Conservation (phyloP, 1,140 invertebrate species). For the Himalopsyche phryganea region DNA sequence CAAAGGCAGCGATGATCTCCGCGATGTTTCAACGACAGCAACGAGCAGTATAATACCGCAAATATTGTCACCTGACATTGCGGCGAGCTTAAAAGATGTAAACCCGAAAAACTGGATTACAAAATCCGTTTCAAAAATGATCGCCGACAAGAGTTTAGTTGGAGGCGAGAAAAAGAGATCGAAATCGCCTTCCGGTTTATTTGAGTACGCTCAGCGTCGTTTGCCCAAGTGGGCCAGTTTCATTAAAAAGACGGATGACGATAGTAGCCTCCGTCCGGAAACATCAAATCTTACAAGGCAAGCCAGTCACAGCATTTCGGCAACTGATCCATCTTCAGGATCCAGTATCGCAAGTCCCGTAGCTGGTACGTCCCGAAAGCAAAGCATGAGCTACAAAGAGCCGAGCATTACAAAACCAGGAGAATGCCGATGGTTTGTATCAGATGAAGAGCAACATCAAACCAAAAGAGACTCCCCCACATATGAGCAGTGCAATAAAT, state of each 20-base stretch:
- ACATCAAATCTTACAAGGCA: not conserved
- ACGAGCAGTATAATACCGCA: conserved; percentile 11
- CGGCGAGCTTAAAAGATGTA: conserved; percentile 13
- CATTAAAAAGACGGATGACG: conserved; percentile 21
- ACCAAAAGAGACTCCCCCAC: not conserved
- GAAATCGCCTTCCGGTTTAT: conserved; percentile 25
- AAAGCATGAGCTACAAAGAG: not conserved
- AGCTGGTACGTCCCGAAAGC: not conserved
- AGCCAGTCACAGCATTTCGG: not conserved
- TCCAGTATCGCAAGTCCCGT: not conserved
- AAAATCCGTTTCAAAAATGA: conserved; percentile 25
- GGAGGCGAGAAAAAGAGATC: conserved; percentile 19
- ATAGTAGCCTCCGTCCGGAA: not conserved
- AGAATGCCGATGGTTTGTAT: conserved; percentile 2
- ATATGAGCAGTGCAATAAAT: not conserved
- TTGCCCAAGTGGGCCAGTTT: conserved; percentile 26
- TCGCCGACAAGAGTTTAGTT: conserved; percentile 10
- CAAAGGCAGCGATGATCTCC: not conserved
- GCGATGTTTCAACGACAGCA: not conserved
- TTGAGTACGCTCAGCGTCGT: conserved; percentile 24
- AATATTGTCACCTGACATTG: conserved; percentile 9
- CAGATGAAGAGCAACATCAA: not conserved
- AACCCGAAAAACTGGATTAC: conserved; percentile 21
- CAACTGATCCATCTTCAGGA: not conserved
- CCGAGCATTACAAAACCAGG: not conserved